Evolutionary conservation across 2,113 vertebrate species (phyloP).

Genomic region (Dinomys branickii): DNA sequence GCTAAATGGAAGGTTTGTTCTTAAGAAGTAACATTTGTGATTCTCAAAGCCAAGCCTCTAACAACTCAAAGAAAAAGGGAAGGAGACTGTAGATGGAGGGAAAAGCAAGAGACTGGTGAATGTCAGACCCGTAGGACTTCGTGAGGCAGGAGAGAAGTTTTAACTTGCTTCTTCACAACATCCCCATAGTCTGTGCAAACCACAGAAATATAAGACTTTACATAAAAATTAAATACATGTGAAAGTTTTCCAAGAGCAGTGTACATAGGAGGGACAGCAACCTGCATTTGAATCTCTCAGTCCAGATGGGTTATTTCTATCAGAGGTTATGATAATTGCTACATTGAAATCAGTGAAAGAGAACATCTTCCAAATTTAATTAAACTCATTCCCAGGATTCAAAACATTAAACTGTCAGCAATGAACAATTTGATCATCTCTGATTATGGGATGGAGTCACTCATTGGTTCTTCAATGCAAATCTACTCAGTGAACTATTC

Average conservation of each 20-base stretch:
- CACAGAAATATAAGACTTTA: background rate
- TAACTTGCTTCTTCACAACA: background rate
- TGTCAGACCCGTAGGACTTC: background rate
- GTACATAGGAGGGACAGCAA: background rate
- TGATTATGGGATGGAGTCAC: background rate
- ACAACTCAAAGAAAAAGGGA: background rate
- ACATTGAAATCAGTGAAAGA: background rate
- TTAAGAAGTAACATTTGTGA: background rate
- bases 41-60: background rate
- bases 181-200: background rate
- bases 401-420: background rate
- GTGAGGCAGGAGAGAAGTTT: background rate
- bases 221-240: background rate
- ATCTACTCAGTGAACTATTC: background rate
- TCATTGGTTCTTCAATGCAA: background rate
- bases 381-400: background rate
- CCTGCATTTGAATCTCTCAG: background rate
- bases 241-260: background rate
- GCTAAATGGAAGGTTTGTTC: background rate
- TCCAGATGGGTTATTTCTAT: background rate
- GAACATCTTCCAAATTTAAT: slow-evolving; percentile 36
- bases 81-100: background rate
- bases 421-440: background rate
- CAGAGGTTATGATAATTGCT: background rate
- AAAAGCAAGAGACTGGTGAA: background rate